A percentile compares a stretch with the other conserved stretches of the same genome.
Conservation (phyloP, 2,113 vertebrate species). For the Silurus glanis region DNA sequence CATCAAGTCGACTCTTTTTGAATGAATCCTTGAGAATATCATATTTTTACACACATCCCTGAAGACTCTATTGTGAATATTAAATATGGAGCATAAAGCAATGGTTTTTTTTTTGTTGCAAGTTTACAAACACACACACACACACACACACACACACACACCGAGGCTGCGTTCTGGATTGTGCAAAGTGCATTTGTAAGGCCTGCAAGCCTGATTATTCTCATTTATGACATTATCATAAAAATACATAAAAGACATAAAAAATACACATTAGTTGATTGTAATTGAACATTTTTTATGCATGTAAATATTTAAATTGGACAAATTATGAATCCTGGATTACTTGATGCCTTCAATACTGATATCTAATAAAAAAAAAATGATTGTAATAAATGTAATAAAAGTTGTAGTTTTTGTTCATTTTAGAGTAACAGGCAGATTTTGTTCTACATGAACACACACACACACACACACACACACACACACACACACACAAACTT, state of each 20-base stretch:
- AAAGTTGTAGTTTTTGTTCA: background rate
- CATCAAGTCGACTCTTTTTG: background rate
- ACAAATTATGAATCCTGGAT: too few relatives aligned
- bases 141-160: background rate
- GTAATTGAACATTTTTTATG: background rate
- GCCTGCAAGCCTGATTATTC: background rate
- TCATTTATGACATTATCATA: background rate
- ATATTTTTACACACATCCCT: background rate
- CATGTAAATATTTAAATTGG: background rate
- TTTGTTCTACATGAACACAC: background rate
- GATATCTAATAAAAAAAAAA: background rate
- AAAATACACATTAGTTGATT: background rate
- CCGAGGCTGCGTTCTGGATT: slow-evolving; percentile 4
- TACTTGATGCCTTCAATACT: background rate
- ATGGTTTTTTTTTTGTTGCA: background rate
- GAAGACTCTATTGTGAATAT: background rate
- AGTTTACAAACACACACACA: background rate
- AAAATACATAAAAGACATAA: background rate
- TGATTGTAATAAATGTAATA: too few relatives aligned
- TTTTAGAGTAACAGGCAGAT: background rate
- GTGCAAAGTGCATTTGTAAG: background rate
- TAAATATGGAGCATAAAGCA: background rate
- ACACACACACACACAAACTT: background rate
- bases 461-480: background rate
- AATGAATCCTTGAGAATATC: background rate